A percentile compares a stretch with the other conserved stretches of the same genome.
These are phyloP conservation scores for Euura lappo DNA, from an alignment of 1,140 invertebrate species.

Conservation along the genomic window DNA sequence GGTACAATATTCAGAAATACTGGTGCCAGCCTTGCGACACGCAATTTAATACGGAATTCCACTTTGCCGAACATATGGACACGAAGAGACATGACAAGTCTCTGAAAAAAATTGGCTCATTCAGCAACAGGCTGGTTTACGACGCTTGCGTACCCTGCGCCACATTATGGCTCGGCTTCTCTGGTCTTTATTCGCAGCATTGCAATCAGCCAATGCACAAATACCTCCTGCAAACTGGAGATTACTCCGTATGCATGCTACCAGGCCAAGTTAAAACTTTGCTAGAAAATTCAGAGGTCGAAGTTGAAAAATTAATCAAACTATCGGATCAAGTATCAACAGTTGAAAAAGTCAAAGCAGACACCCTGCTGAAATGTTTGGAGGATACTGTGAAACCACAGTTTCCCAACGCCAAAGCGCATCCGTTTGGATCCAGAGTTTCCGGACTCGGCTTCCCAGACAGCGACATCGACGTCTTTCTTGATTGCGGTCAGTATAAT, in stretches of 20 bases:
- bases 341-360: conserved; percentile 18
- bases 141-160: conserved; percentile 38
- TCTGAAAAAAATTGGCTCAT: not conserved
- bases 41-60: conserved; percentile 28
- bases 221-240: conserved; percentile 23
- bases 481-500: conserved; percentile 52
- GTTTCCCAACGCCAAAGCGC: conserved; percentile 38
- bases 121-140: conserved; percentile 13
- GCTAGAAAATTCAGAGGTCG: conserved; percentile 23
- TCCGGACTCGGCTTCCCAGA: conserved; percentile 49
- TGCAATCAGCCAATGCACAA: conserved; percentile 27
- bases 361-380: conserved; percentile 30
- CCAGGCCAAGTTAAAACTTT: conserved; percentile 23
- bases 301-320: conserved; percentile 17
- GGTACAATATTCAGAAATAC: conserved; percentile 35
- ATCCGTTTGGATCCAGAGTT: conserved; percentile 60
- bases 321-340: conserved; percentile 20
- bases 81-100: conserved; percentile 20
- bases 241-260: conserved; percentile 24
- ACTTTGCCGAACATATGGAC: conserved; percentile 34
- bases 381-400: conserved; percentile 20
- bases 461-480: conserved; percentile 62
- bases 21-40: conserved; percentile 29
- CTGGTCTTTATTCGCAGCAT: conserved; percentile 28
- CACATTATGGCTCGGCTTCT: conserved; percentile 31